Evolutionary conservation across 2,797 vertebrate genomes (phyloP), one percentile per base, ranked within the genome.

Genomic region (Alfaro cultratus): DNA sequence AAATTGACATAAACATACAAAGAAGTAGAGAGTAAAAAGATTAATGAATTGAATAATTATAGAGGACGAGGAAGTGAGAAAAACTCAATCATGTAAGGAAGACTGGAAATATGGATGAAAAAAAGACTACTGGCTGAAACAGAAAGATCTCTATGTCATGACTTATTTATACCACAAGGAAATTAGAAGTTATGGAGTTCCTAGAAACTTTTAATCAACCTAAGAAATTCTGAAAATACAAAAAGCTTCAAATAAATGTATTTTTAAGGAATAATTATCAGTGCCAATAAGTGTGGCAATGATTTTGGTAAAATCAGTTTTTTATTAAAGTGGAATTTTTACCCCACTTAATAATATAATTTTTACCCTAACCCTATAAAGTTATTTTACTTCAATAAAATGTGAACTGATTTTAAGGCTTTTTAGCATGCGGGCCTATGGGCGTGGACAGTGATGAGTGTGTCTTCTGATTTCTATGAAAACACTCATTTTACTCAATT

Each of bases 401-500:
- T 3, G 36, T 11, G 16, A 36, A 39, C 9, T 67, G 34, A 67
- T 39, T 67, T 11, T 36, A 39, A 67, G 16, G 34, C 60, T 23
- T 39, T 67, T 67, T 64, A 8, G 21, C 16, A 18, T 16, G 31
- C 0, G 31, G 16, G 29, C 0, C 13, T 16, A 4, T 62, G 57
- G 3, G 26, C 10, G 13, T 60, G 57, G 29, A 26, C 51, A 53
- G 51, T 26, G 51, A 51, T 23, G 49, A 51, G 2, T 26, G 4
- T 62, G 57, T 62, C 29, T 76, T 60, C 70, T 16, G 34, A 46
- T 80, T 70, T 67, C 12, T 5, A n/a, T 75, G 26, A 78, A 51
- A 75, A 57, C 76, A 41, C 5, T 1, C 16, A 47, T 16, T 53
- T 53, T 53, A 26, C 51, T 53, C 23, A 26, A 21, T 53, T 10